Base-by-base conservation (phyloP, 2,797 vertebrate genomes). In the Acipenser ruthenus region DNA sequence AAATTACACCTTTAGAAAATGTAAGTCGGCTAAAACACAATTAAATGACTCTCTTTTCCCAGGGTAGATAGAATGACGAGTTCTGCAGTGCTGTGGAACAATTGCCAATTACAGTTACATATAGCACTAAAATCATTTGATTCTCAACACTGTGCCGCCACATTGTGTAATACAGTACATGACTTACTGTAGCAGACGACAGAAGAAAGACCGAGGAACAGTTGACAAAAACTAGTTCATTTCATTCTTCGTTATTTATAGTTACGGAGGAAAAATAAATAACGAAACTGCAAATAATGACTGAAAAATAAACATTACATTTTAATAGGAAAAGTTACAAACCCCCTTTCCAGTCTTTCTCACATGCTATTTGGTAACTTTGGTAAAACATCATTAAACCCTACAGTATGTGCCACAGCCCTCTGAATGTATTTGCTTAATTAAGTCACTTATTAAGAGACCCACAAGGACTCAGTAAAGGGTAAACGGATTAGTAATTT, bases 401-500 rank as follows among this genome's bases (percentile, higher is more conserved):
- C 23, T 37, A 37, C 23, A 37, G 23, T 37, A 37, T 37, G 4
- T 37, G 23, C 23, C 23, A 37, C 23, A 37, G 23, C 23, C 23
- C 23, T 37, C 23, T 4, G 23, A 37, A 37, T 37, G 23, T 37
- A 37, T 37, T 37, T 2, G 23, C 23, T 37, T 37, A 37, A 37
- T 37, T 37, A 37, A 37, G 23, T 37, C 23, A 37, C 23, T 37
- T 37, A 37, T 4, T 37, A 37, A 37, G 23, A 37, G 23, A 37
- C 2, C 4, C 23, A 37, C 23, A 37, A 37, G 2, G 23, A 37
- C 23, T 37, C 23, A 4, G 23, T 37, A 37, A 37, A 37, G 2
- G 23, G 60, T 65, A 71, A 77, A 79, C 75, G 66, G 78, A 78
- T 69, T 73, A 62, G 62, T 68, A 60, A 69, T 70, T 13, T 70